Percentiles rank a stretch among this genome's conserved stretches.
Evolutionary conservation across 2,113 vertebrate genomes (phyloP).

Genomic region (Probosciger aterrimus): DNA sequence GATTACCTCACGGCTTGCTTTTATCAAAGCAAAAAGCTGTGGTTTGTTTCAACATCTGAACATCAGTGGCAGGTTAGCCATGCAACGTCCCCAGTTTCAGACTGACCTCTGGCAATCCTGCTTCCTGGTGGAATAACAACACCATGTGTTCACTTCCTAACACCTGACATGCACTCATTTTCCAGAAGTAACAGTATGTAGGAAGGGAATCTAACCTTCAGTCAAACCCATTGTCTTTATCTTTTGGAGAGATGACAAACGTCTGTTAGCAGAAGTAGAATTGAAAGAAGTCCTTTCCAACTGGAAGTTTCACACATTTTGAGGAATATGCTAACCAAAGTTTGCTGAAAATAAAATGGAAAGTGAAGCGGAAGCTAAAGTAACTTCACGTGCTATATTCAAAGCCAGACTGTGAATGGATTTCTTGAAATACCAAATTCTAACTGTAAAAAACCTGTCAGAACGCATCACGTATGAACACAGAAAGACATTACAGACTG

Average conservation of each 20-base stretch:
- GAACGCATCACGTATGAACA: slow-evolving; percentile 5
- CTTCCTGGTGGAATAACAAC: not conserved
- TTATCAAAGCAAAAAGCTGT: slow-evolving; percentile 19
- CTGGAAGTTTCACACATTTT: not conserved
- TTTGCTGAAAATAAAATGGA: slow-evolving; percentile 38
- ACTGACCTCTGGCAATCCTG: slow-evolving; percentile 18
- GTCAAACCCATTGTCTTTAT: not conserved
- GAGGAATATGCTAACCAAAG: not conserved
- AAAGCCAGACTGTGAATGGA: slow-evolving; percentile 28
- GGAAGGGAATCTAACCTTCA: not conserved
- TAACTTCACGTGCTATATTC: slow-evolving; percentile 26
- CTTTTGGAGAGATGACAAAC: not conserved
- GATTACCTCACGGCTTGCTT: not conserved
- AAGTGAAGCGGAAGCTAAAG: slow-evolving; percentile 9
- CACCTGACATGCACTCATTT: not conserved
- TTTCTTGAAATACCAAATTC: slow-evolving; percentile 37
- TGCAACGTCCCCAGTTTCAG: not conserved
- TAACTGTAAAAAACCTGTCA: slow-evolving; percentile 30
- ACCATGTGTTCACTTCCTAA: not conserved
- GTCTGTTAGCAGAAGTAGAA: slow-evolving; percentile 1
- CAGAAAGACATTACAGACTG: not conserved
- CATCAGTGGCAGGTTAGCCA: not conserved
- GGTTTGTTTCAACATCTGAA: slow-evolving; percentile 20
- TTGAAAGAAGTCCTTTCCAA: not conserved
- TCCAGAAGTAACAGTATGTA: not conserved